Percentiles rank a stretch among this genome's conserved stretches.
These are phyloP conservation scores for Ictidomys tridecemlineatus DNA, from an alignment of 2,113 vertebrate species.

Conservation along the genomic window DNA sequence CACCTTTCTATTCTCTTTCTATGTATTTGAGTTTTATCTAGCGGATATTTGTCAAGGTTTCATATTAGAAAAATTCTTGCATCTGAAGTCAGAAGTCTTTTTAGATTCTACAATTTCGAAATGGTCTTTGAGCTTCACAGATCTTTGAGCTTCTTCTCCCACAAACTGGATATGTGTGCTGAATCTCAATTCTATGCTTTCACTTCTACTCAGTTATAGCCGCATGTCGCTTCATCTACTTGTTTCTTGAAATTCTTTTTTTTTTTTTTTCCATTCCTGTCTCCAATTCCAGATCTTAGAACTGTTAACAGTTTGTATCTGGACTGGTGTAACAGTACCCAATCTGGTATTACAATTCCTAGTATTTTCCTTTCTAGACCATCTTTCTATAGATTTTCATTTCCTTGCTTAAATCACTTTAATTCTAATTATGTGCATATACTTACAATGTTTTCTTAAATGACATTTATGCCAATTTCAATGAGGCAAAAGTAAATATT, in stretches of 20 bases:
- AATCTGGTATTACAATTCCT: too few species aligned
- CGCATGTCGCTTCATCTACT: background rate
- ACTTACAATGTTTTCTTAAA: background rate
- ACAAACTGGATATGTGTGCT: background rate
- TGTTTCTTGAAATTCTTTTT: background rate
- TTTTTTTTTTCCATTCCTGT: background rate
- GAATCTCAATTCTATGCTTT: background rate
- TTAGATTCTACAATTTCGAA: background rate
- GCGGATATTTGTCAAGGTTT: background rate
- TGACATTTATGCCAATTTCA: constrained; percentile 12
- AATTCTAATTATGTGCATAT: background rate
- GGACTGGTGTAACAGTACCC: too few species aligned
- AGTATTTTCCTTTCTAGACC: background rate
- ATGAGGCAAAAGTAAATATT: background rate
- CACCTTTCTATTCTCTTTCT: background rate
- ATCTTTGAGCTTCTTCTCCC: background rate
- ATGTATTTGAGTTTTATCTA: too few species aligned
- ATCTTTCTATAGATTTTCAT: background rate
- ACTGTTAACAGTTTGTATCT: background rate
- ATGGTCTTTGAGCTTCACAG: background rate
- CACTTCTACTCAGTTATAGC: background rate
- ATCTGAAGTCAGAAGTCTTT: background rate
- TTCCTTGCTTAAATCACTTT: background rate
- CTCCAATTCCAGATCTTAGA: background rate
- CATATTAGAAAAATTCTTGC: background rate